These are phyloP conservation scores for Stichodactyla mertensii DNA, from an alignment of 64 coral and sea anemone species.

Conservation along the genomic window DNA sequence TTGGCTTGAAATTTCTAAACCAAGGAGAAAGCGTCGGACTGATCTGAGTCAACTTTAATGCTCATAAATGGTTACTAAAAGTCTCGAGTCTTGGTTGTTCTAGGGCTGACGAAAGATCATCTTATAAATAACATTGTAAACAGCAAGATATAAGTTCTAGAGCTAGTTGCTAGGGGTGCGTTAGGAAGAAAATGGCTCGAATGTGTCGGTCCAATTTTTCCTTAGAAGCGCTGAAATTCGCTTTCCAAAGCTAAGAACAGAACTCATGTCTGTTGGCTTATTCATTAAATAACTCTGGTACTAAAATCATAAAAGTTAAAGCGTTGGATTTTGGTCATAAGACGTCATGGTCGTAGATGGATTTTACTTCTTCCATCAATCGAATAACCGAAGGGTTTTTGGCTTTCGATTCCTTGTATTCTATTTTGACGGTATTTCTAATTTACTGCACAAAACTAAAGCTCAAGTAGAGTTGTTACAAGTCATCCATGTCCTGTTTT, in stretches of 20 bases:
- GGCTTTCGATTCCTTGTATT: not conserved
- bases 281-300: not conserved
- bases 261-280: not conserved
- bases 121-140: not conserved
- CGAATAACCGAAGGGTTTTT: not conserved
- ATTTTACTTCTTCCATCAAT: not conserved
- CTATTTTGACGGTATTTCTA: not conserved
- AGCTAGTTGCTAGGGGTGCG: constrained; percentile 4
- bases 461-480: not conserved
- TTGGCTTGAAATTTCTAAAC: not conserved
- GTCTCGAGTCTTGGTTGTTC: not conserved
- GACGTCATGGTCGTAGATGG: not conserved
- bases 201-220: not conserved
- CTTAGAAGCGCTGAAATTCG: not conserved
- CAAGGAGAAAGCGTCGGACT: not conserved
- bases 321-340: not conserved
- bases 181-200: not conserved
- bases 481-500: not conserved
- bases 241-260: not conserved
- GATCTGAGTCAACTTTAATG: not conserved
- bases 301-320: not conserved
- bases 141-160: not conserved
- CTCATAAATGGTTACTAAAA: not conserved
- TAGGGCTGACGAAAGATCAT: not conserved
- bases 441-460: not conserved